phyloP scores from a whole-genome alignment of 1,140 invertebrate genomes.

The Apis laboriosa region DNA sequence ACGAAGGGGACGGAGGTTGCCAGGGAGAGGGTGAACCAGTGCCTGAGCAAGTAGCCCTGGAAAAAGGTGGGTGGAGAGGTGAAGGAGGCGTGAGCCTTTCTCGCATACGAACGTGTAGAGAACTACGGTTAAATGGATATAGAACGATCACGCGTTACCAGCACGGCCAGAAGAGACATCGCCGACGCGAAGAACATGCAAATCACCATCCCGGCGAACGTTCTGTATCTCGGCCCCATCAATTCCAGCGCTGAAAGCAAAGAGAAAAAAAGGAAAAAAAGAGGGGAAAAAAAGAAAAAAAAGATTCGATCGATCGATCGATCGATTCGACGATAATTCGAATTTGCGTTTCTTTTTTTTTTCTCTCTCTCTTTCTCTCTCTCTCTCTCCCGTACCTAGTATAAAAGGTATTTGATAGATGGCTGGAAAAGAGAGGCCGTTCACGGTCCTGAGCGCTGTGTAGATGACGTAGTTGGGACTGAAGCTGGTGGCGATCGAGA shows the following conservation, averaged over 20 bases:
- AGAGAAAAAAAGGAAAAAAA: too few species aligned
- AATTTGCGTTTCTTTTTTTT: too few species aligned
- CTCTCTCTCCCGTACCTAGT: constrained; percentile 77
- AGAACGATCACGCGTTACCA: constrained; percentile 76
- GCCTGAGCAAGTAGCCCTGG: constrained; percentile 83
- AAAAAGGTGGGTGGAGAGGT: constrained; percentile 4
- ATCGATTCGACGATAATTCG: too few species aligned
- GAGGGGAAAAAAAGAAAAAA: too few species aligned
- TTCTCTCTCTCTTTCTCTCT: too few species aligned
- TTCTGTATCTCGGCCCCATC: constrained; percentile 86
- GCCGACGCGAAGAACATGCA: constrained; percentile 86
- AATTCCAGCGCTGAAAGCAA: constrained; percentile 82
- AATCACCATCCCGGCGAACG: constrained; percentile 85
- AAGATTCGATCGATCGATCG: too few species aligned
- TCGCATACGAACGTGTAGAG: not conserved
- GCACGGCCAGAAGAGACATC: constrained; percentile 84
- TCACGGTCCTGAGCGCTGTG: constrained; percentile 83
- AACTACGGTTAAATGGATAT: not conserved
- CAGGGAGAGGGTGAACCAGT: constrained; percentile 86
- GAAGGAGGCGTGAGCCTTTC: not conserved
- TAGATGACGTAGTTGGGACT: constrained; percentile 86
- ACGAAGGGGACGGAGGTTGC: constrained; percentile 87
- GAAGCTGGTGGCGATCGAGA: constrained; percentile 86
- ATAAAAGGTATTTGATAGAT: constrained; percentile 87
- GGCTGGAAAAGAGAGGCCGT: constrained; percentile 87